Conservation (phyloP, 2,797 vertebrate genomes). For the Argyrosomus regius region DNA sequence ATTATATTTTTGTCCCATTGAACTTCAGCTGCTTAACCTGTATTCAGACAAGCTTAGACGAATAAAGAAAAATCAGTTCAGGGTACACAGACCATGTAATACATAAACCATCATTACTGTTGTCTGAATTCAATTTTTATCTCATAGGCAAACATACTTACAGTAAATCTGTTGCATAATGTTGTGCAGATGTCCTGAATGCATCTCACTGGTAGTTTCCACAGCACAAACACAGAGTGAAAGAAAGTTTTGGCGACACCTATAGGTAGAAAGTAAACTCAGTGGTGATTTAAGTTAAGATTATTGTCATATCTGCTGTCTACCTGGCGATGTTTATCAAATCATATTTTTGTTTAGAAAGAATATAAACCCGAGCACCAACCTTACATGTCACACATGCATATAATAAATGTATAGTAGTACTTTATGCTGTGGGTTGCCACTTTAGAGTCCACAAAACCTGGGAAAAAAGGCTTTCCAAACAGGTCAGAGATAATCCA, state of each 20-base stretch:
- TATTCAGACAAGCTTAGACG: constrained; percentile 25
- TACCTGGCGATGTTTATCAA: not conserved
- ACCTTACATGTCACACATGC: not conserved
- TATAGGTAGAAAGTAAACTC: constrained; percentile 44
- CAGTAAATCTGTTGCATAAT: constrained; percentile 45
- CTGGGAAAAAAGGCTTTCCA: not conserved
- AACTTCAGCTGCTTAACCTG: constrained; percentile 45
- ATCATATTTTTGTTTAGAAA: not conserved
- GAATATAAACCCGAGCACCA: not conserved
- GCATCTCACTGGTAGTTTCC: not conserved
- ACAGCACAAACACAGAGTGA: not conserved
- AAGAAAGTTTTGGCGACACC: constrained; percentile 70
- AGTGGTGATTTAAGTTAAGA: not conserved
- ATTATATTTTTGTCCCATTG: constrained; percentile 23
- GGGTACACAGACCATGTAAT: constrained; percentile 10
- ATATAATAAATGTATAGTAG: not conserved
- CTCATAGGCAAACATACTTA: constrained; percentile 20
- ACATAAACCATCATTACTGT: constrained; percentile 29
- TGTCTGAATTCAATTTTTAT: constrained; percentile 18
- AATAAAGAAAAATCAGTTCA: constrained; percentile 31
- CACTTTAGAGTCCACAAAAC: constrained; percentile 5
- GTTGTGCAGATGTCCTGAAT: constrained; percentile 40
- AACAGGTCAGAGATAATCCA: not conserved
- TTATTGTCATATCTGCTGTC: not conserved
- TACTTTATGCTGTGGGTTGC: not conserved